Percentiles rank a stretch among this genome's conserved stretches.
These are phyloP conservation scores for Xenopus borealis DNA, from an alignment of 2,113 vertebrate genomes.

Conservation along the genomic window DNA sequence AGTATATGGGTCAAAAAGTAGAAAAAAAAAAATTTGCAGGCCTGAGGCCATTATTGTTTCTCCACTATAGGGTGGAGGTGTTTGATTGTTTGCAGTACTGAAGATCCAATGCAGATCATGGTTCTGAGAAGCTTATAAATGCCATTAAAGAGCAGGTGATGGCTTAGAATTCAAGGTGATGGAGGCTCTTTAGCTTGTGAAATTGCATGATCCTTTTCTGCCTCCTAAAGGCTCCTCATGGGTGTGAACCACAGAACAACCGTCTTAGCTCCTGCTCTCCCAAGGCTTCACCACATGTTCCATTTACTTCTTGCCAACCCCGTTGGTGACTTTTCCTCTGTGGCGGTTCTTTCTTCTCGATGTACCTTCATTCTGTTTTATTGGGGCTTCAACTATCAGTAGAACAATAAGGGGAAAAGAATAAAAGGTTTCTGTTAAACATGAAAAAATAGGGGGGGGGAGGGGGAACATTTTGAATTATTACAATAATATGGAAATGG, in stretches of 20 bases:
- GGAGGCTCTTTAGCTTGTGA: constrained; percentile 33
- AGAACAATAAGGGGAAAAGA: no score
- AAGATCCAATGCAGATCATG: background rate
- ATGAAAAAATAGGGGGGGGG: no score
- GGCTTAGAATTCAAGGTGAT: constrained; percentile 44
- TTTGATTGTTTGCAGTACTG: background rate
- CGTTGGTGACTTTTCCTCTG: constrained; percentile 76
- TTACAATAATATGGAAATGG: no score
- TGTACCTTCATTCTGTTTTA: constrained; percentile 66
- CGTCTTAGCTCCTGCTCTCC: constrained; percentile 45
- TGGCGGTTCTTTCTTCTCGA: constrained; percentile 70
- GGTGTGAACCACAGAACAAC: background rate
- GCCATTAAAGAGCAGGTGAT: constrained; percentile 47
- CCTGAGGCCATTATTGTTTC: background rate
- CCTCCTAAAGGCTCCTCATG: constrained; percentile 9
- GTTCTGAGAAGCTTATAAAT: constrained; percentile 37
- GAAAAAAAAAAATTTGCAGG: background rate
- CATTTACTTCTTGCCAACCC: constrained; percentile 73
- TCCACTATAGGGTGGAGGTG: background rate
- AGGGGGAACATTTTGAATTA: no score
- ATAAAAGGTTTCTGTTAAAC: no score
- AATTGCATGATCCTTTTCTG: constrained; percentile 13
- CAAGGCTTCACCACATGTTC: constrained; percentile 51
- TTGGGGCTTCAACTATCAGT: constrained; percentile 55
- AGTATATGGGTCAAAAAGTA: background rate